Base-by-base conservation (phyloP, 2,113 vertebrate genomes). In the Channa argus region DNA sequence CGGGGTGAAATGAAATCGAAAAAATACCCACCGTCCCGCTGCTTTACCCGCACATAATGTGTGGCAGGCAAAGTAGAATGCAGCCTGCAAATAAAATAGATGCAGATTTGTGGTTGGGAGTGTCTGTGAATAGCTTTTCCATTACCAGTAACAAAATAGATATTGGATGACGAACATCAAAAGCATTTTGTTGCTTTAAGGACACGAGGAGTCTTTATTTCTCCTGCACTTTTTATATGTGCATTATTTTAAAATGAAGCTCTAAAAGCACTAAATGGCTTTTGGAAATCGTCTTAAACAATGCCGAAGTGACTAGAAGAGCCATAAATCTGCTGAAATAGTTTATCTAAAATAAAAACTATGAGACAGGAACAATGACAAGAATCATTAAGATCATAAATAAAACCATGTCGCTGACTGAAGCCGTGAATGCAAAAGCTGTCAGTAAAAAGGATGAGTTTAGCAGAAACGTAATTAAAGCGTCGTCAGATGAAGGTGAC, bases 91-190 rank as follows among this genome's bases (percentile, higher is more conserved):
- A 82, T 82, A 69, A 79, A 75, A 72, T 1, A 37, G 36, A 8
- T 1, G 4, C 45, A 58, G 75, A 77, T 70, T 84, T 84, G 77
- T 50, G 45, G 78, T 44, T 62, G 50, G 45, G 59, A 66, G 71
- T 65, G 15, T 75, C 74, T 64, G 74, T 56, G 72, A 82, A 84
- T 68, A 81, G 85, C 78, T 84, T 87, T 79, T 87, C 85, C 71
- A 84, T 84, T 82, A 87, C 84, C 74, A 33, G 39, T 49, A 82
- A 68, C 71, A 81, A 71, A 52, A 46, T 5, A 54, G 77, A 71
- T 43, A 71, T 47, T 14, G 55, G 59, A 68, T 4, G 38, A 8
- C 5, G 58, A 54, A 24, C 69, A 1, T 66, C 73, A 47, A 2
- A 63, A 49, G 59, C 44, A 0, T 13, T 37, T 4, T 51, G 56